A percentile compares a stretch with the other conserved stretches of the same genome.
These are phyloP conservation scores for Sarcophaga peregrina DNA, from an alignment of 1,140 invertebrate species.

Conservation along the genomic window DNA sequence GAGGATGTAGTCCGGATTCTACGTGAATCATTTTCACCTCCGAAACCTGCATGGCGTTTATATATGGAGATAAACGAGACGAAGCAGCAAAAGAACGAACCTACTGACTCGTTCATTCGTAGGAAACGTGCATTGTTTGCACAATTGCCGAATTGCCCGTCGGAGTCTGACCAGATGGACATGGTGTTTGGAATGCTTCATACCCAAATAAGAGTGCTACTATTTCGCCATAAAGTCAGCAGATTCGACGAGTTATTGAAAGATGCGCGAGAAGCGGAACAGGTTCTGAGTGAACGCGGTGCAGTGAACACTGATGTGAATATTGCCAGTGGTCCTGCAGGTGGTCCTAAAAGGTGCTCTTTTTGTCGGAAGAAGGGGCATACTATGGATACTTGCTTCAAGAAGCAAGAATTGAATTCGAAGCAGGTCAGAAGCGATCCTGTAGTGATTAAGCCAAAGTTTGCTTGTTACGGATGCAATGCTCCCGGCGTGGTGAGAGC, in stretches of 20 bases:
- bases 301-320: background rate
- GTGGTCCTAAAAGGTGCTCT: background rate
- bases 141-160: background rate
- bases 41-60: slow-evolving; percentile 44
- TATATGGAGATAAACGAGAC: slow-evolving; percentile 43
- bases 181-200: slow-evolving; percentile 47
- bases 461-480: too few species aligned
- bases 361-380: slow-evolving; percentile 32
- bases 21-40: slow-evolving; percentile 31
- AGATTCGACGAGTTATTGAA: slow-evolving; percentile 42
- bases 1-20: slow-evolving; percentile 47
- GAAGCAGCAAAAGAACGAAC: slow-evolving; percentile 42
- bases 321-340: background rate
- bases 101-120: slow-evolving; percentile 43
- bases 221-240: slow-evolving; percentile 29
- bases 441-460: too few species aligned
- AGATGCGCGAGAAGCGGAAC: slow-evolving; percentile 27
- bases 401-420: background rate
- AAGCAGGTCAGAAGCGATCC: background rate
- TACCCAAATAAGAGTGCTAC: slow-evolving; percentile 43
- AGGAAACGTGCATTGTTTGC: slow-evolving; percentile 44
- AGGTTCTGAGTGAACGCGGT: background rate
- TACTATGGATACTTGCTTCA: background rate
- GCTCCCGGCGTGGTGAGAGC: too few species aligned
- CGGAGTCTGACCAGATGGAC: slow-evolving; percentile 44